phyloP scores from a whole-genome alignment of 2,113 vertebrate species.

The Chlorodrepanis virens region DNA sequence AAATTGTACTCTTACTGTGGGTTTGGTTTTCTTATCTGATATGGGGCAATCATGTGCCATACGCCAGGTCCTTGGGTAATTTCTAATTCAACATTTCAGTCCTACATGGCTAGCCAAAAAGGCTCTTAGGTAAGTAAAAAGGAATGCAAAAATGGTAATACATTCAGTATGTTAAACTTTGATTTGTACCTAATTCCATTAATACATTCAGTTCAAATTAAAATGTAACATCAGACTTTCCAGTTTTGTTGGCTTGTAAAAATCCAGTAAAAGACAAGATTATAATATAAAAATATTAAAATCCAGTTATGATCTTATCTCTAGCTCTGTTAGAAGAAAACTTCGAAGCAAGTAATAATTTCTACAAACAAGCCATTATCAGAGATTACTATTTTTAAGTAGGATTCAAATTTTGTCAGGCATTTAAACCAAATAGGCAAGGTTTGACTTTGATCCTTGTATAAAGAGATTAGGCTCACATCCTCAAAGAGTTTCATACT shows the following conservation, averaged over 20 bases:
- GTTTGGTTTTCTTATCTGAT: conserved; percentile 34
- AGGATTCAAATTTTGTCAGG: not conserved
- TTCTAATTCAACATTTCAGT: conserved; percentile 24
- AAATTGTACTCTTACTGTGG: not conserved
- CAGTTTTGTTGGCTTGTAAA: not conserved
- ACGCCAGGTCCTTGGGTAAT: conserved; percentile 1
- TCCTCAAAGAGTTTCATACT: not conserved
- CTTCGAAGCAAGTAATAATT: not conserved
- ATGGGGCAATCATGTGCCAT: not conserved
- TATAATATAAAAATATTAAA: not conserved
- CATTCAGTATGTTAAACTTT: conserved; percentile 36
- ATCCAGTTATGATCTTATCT: not conserved
- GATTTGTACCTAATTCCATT: conserved; percentile 43
- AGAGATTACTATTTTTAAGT: not conserved
- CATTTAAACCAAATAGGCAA: not conserved
- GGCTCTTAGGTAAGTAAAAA: conserved; percentile 34
- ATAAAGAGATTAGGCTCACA: not conserved
- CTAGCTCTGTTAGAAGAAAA: not conserved
- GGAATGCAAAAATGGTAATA: conserved; percentile 51
- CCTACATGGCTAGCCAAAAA: not conserved
- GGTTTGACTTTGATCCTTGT: not conserved
- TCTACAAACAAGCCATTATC: not conserved
- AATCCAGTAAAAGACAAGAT: not conserved
- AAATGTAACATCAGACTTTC: not conserved
- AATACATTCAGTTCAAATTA: conserved; percentile 13